Base-by-base conservation (phyloP, 2,797 vertebrate species). In the Syngnathus acus region DNA sequence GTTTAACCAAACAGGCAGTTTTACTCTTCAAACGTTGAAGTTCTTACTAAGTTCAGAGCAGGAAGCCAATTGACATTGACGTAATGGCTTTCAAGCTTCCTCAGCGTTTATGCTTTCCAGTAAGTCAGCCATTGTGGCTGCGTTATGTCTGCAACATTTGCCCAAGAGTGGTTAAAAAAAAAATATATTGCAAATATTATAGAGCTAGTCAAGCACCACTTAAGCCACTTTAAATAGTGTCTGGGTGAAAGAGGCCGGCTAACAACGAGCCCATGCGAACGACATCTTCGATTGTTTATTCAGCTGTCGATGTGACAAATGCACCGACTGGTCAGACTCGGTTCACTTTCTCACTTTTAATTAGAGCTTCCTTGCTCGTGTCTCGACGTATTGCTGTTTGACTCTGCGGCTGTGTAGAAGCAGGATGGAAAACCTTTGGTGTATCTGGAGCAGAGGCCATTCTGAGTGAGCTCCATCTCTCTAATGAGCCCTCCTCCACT, bases 401-500 rank as follows among this genome's bases (percentile, higher is more conserved):
- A 53, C 32, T 54, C 37, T 40, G 26, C 26, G 26, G 26, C 26
- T 32, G 19, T 65, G 48, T 65, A 39, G 48, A 40, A 21, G 37
- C 48, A 21, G 38, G 45, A 51, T 64, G 16, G 47, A 51, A 64
- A 64, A 61, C 9, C 60, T 68, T 65, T 66, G 80, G 77, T 73
- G 76, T 16, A 77, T 82, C 70, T 73, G 74, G 73, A 87, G 83
- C 73, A 80, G 77, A 85, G 86, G 80, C 68, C 81, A 74, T 26
- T 50, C 65, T 43, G 21, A 71, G 73, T 70, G 21, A 71, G 73
- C 70, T 79, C 71, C 69, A 66, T 75, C 72, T 78, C 74, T 78
- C 70, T 86, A 88, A 90, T 86, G 84, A 89, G 80, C 74, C 54
- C 68, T 74, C 65, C 77, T 75, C 74, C 72, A 65, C 82, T 80